Percentiles rank a stretch among this genome's conserved stretches.
phyloP scores from a whole-genome alignment of 2,113 vertebrate genomes.

The Cepphus grylle region DNA sequence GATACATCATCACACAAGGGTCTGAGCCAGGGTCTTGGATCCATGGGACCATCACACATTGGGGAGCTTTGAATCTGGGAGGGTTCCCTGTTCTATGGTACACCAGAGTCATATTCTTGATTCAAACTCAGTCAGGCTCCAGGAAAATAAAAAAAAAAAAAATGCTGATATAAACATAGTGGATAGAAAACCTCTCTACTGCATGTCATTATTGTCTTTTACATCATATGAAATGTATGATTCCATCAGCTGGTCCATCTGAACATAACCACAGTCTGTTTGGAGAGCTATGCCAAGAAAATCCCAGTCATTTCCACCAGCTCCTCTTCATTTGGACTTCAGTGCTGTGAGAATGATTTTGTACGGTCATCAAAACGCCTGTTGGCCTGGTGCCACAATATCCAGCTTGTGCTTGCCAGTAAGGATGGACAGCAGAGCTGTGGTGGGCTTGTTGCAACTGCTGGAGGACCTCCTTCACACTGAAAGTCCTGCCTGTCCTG shows the following conservation, averaged over 20 bases:
- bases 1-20: background rate
- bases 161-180: background rate
- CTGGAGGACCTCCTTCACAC: background rate
- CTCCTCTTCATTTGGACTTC: background rate
- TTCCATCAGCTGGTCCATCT: background rate
- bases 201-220: background rate
- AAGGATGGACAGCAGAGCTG: background rate
- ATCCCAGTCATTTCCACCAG: background rate
- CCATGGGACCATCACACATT: background rate
- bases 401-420: background rate
- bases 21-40: background rate
- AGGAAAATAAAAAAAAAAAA: background rate
- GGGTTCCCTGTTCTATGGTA: background rate
- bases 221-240: background rate
- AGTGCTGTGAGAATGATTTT: background rate
- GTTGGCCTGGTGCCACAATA: background rate
- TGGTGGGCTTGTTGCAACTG: background rate
- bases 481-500: fast-evolving
- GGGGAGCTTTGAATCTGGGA: background rate
- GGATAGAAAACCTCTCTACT: background rate
- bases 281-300: background rate
- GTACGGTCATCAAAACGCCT: background rate
- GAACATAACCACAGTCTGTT: background rate
- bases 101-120: background rate
- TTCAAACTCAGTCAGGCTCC: background rate